Conservation (phyloP, 2,888 invertebrate species). For the Cinara cedri region DNA sequence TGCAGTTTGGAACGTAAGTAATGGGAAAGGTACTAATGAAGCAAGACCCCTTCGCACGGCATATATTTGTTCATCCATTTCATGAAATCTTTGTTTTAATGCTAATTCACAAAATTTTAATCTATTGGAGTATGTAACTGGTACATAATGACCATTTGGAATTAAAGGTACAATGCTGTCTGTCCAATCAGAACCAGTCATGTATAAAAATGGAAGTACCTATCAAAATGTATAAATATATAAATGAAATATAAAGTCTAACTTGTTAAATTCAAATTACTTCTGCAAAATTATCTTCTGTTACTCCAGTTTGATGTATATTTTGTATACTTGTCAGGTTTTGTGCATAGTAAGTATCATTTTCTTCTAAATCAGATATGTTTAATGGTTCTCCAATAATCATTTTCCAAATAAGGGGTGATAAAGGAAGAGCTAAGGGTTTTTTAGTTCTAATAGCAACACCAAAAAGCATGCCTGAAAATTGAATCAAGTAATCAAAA, state of each 20-base stretch:
- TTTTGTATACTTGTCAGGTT: conserved; percentile 69
- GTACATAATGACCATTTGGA: conserved; percentile 69
- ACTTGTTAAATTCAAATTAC: conserved; percentile 59
- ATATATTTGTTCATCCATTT: conserved; percentile 69
- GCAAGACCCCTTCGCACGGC: conserved; percentile 71
- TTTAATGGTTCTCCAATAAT: conserved; percentile 68
- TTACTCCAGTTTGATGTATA: conserved; percentile 69
- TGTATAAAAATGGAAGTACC: conserved; percentile 70
- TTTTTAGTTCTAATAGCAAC: conserved; percentile 73
- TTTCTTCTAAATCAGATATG: conserved; percentile 71
- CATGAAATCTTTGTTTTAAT: conserved; percentile 68
- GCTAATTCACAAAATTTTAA: conserved; percentile 70
- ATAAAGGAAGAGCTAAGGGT: conserved; percentile 70
- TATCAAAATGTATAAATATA: conserved; percentile 55
- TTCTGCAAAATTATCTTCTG: conserved; percentile 69
- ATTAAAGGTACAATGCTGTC: conserved; percentile 69
- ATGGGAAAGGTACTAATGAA: conserved; percentile 70
- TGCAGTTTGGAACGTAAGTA: conserved; percentile 69
- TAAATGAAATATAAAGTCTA: conserved; percentile 5
- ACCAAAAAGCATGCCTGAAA: conserved; percentile 68
- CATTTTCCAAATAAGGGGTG: conserved; percentile 71
- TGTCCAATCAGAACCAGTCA: conserved; percentile 70
- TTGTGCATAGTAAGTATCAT: conserved; percentile 68
- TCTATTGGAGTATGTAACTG: conserved; percentile 69
- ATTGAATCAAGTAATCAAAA: conserved; percentile 3